phyloP scores from a whole-genome alignment of 2,888 invertebrate genomes.

The Macrosoma leucophasiata region DNA sequence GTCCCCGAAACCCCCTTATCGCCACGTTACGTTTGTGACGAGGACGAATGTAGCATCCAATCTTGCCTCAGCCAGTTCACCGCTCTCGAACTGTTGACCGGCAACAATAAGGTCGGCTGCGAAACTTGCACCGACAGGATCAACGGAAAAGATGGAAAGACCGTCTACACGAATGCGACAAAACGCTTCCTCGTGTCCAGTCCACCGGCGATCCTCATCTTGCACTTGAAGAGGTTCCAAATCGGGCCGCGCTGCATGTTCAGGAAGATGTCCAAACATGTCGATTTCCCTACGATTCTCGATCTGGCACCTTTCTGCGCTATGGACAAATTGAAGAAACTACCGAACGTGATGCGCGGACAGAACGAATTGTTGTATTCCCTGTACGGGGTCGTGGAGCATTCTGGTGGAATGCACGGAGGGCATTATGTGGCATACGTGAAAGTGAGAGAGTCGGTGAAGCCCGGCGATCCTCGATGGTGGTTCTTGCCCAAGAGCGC shows the following conservation, averaged over 20 bases:
- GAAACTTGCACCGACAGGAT: conserved; percentile 89
- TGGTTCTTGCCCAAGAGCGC: conserved; percentile 81
- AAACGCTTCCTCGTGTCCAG: conserved; percentile 91
- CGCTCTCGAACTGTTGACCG: conserved; percentile 90
- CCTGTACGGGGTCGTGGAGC: conserved; percentile 96
- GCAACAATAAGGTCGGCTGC: conserved; percentile 95
- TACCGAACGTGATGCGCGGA: conserved; percentile 77
- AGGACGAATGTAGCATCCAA: conserved; percentile 88
- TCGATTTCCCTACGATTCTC: conserved; percentile 89
- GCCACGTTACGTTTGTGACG: conserved; percentile 82
- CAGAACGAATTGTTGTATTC: conserved; percentile 87
- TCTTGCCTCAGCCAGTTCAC: conserved; percentile 96
- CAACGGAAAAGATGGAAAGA: conserved; percentile 81
- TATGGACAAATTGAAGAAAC: conserved; percentile 75
- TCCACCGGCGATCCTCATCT: conserved; percentile 94
- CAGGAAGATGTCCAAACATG: conserved; percentile 89
- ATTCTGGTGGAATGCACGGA: conserved; percentile 92
- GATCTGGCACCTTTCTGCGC: conserved; percentile 95
- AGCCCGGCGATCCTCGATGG: conserved; percentile 81
- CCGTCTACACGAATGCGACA: conserved; percentile 87
- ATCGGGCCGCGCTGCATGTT: conserved; percentile 83
- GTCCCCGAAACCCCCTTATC: conserved; percentile 69
- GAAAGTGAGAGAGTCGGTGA: conserved; percentile 83
- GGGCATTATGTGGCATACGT: conserved; percentile 95
- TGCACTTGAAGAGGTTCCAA: conserved; percentile 97